Evolutionary conservation across 2,113 vertebrate species (phyloP).

Genomic region (Gnathonemus longibarbis): DNA sequence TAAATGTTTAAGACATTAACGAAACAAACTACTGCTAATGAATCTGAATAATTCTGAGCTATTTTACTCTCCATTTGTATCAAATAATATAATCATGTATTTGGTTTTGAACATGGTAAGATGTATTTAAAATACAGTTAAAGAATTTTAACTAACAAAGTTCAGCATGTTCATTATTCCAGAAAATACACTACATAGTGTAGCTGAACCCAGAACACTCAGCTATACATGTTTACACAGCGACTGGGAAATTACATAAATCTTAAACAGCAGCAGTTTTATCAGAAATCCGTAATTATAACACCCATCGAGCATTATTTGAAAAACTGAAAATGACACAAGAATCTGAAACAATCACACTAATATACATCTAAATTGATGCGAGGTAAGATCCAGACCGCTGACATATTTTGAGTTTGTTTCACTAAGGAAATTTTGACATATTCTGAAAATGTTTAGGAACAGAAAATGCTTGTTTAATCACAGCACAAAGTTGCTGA

Average conservation of each 20-base stretch:
- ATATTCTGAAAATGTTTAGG: background rate
- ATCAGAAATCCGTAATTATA: background rate
- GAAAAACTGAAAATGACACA: background rate
- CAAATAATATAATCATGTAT: background rate
- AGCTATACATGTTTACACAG: background rate
- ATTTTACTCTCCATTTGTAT: background rate
- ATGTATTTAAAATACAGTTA: background rate
- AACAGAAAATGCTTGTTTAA: background rate
- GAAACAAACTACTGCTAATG: background rate
- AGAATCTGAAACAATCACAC: background rate
- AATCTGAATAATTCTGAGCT: background rate
- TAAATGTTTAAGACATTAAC: background rate
- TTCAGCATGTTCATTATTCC: background rate
- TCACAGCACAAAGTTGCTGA: background rate
- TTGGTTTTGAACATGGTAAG: background rate
- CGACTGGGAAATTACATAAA: background rate
- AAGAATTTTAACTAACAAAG: background rate
- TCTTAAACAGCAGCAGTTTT: background rate
- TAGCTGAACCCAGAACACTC: background rate
- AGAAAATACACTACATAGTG: background rate
- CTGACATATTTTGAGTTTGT: background rate
- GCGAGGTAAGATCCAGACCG: background rate
- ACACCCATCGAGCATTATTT: background rate
- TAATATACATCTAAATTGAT: background rate
- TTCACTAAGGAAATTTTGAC: background rate